Percentiles rank a stretch among this genome's conserved stretches.
Evolutionary conservation across 1,140 invertebrate genomes (phyloP).

Genomic region (Thaumatotibia leucotreta): DNA sequence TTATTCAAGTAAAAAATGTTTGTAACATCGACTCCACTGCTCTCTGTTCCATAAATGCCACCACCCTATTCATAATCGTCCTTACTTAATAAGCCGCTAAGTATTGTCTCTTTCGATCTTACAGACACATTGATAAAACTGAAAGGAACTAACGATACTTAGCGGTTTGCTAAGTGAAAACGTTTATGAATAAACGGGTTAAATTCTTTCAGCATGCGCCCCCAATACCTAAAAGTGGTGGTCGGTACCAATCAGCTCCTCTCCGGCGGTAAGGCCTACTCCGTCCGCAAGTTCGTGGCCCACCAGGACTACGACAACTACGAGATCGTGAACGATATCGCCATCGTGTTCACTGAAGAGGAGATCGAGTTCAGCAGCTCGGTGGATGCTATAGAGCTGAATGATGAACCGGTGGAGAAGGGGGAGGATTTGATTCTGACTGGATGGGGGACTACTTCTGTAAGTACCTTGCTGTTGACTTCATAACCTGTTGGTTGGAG

Average conservation of each 20-base stretch:
- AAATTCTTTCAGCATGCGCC: constrained; percentile 46
- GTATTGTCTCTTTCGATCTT: too few relatives aligned
- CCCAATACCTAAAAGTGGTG: constrained; percentile 57
- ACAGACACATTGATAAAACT: too few relatives aligned
- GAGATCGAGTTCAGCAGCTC: constrained; percentile 59
- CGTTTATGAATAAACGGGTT: too few relatives aligned
- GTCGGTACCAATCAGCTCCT: constrained; percentile 68
- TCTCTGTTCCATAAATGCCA: too few relatives aligned
- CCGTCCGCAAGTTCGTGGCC: constrained; percentile 52
- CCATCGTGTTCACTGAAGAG: constrained; percentile 57
- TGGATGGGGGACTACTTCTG: constrained; percentile 68
- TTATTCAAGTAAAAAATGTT: too few relatives aligned
- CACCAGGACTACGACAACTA: constrained; percentile 61
- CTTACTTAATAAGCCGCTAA: too few relatives aligned
- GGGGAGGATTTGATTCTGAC: constrained; percentile 56
- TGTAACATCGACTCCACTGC: too few relatives aligned
- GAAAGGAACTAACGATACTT: too few relatives aligned
- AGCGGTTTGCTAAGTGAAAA: too few relatives aligned
- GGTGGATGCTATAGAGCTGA: constrained; percentile 62
- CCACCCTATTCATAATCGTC: too few relatives aligned
- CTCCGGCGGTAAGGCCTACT: constrained; percentile 46
- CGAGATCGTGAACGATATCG: constrained; percentile 61
- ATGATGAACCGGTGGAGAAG: constrained; percentile 55
- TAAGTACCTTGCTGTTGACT: constrained; percentile 30
- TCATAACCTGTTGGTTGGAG: too few relatives aligned